Base-by-base conservation (phyloP, 1,140 invertebrate genomes). In the Diachasmimorpha longicaudata region DNA sequence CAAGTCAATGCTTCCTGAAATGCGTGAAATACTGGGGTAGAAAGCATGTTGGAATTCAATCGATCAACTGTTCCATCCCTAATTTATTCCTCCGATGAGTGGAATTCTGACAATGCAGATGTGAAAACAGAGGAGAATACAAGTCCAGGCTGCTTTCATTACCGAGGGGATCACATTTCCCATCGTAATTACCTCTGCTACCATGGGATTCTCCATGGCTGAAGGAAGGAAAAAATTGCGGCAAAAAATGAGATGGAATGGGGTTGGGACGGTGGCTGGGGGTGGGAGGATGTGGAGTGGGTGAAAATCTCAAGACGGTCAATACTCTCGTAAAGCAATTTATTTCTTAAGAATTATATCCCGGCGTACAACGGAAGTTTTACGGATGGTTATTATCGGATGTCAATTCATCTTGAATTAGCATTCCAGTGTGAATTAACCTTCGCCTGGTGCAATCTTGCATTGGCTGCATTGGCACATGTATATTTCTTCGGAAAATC, bases 1-100 rank as follows among this genome's bases (percentile, higher is more conserved):
- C 42, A 58, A 74, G 72, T 46, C 58, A 74, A 21, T 58, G 39
- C 31, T 42, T 70, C 52, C 36, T 55, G 55, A 37, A 70, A 72
- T 16, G 9, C 19, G 63, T 52, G 23, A 46, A 52, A 67, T 55
- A 16, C 16, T 42, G 42, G 67, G 36, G 73, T 75, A 75, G 73
- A 70, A 75, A 75, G 73, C 73, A 75, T 69, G 46, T 69, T 67
- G 44, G 69, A 52, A 68, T 67, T 48, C 52, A 52, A 74, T 68
- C 55, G 48, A 52, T 52, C 9, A 4, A 52, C 48, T 52, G 44
- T 11, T 46, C n/a, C 44, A n/a, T 19, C 16, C 48, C n/a, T 52
- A n/a, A 52, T 52, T 52, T 16, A 52, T 52, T 52, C n/a, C 14
- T 8, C n/a, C 48, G 14, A 19, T 52, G 48, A 52, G 16, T 52